Evolutionary conservation across 2,888 invertebrate genomes (phyloP), one percentile per base, ranked within the genome.

Genomic region (Chrysolina americana): DNA sequence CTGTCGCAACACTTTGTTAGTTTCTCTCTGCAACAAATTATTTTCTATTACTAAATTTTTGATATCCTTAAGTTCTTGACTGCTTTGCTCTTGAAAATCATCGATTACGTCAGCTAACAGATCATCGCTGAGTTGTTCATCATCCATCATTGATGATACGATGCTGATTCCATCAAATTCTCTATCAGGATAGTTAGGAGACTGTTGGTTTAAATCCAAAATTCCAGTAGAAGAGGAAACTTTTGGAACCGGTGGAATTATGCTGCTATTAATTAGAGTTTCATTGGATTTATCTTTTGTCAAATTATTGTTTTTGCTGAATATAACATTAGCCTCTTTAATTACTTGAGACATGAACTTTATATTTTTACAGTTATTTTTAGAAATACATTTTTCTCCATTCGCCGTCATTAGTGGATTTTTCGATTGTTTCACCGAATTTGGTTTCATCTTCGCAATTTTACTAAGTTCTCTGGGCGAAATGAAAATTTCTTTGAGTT

Each of bases 81-180:
- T 73, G n/a, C 65, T 73, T 48, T 73, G 73, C 11, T 56, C 69
- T 41, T 73, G 73, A 41, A 73, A 69, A 53, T 73, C 73, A 47
- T 59, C 59, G n/a, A 69, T 65, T 13, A 73, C 73, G 21, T 68
- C 69, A 19, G 69, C 69, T 41, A 73, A 48, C 2, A 73, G 56
- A 36, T 73, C 69, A 23, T 73, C 73, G 50, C 69, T 73, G 13
- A 69, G 48, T 23, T 65, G 53, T 13, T 73, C 73, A 41, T 72
- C 72, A 15, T 73, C 73, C 21, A 56, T 65, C 19, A 69, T 21
- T 41, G 73, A 68, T 41, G 73, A 73, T 19, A 65, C 15, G 9
- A 73, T 47, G 44, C 73, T 73, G 59, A 69, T 21, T 21, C 21
- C 73, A 11, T 65, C 69, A 59, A 15, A 28, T 21, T 53, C 53